Conservation (phyloP, 30 jellyfish, hydroid and myxozoan genomes). For the Aurelia sp. region DNA sequence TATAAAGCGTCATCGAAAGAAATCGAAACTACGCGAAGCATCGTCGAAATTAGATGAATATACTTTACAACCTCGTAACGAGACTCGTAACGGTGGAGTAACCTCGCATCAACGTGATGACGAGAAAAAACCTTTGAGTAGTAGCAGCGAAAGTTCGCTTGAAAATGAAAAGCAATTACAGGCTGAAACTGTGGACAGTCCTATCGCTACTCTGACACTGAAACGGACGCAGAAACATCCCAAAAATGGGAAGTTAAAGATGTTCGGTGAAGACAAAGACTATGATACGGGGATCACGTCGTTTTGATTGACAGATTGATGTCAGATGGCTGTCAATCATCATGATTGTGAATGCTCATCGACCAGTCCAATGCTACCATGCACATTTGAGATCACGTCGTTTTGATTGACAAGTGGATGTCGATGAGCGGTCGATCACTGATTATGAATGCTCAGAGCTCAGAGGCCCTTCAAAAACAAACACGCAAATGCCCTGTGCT, state of each 20-base stretch:
- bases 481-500: not conserved
- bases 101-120: slow-evolving; percentile 4
- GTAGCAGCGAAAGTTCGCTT: slow-evolving; percentile 61
- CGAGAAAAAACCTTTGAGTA: slow-evolving; percentile 55
- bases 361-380: not conserved
- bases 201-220: slow-evolving; percentile 49
- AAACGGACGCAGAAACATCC: slow-evolving; percentile 40
- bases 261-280: slow-evolving; percentile 69
- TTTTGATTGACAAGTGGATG: not conserved
- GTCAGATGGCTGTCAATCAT: not conserved
- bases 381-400: too few species aligned
- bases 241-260: slow-evolving; percentile 45
- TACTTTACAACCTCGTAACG: slow-evolving; percentile 18
- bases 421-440: not conserved
- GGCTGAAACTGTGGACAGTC: slow-evolving; percentile 42
- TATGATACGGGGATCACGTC: slow-evolving; percentile 70
- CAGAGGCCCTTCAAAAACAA: not conserved
- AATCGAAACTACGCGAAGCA: slow-evolving; percentile 1
- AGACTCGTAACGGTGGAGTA: slow-evolving; percentile 7
- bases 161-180: slow-evolving; percentile 37
- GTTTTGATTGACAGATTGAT: not conserved
- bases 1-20: slow-evolving; percentile 45
- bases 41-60: not conserved
- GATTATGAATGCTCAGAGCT: not conserved
- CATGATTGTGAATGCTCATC: not conserved